Percentiles rank a stretch among this genome's conserved stretches.
These are phyloP conservation scores for Rhyzopertha dominica DNA, from an alignment of 1,140 invertebrate genomes.

Conservation along the genomic window DNA sequence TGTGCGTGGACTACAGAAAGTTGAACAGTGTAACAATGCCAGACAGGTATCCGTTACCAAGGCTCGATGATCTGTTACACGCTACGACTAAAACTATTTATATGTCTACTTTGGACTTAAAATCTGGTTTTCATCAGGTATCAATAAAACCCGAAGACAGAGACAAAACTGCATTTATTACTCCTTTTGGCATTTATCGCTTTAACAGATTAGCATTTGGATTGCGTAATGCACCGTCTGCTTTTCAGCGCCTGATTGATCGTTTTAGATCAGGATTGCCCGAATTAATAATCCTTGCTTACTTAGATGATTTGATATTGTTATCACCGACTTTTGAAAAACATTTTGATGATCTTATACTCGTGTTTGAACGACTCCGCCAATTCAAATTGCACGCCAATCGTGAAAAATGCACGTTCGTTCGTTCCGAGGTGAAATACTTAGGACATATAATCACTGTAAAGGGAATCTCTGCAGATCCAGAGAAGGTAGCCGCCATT, in stretches of 20 bases:
- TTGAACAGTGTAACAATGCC: conserved; percentile 40
- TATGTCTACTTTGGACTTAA: not conserved
- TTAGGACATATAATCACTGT: conserved; percentile 32
- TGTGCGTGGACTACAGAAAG: conserved; percentile 48
- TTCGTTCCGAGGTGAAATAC: conserved; percentile 28
- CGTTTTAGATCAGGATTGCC: not conserved
- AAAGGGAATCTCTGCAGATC: conserved; percentile 28
- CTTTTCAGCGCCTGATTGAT: not conserved
- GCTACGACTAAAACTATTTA: too few species aligned
- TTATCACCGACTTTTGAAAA: too few species aligned
- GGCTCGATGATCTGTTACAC: too few species aligned
- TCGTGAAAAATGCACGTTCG: conserved; percentile 32
- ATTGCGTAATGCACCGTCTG: not conserved
- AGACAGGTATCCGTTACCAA: conserved; percentile 21
- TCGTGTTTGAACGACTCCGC: too few species aligned
- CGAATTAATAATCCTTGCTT: not conserved
- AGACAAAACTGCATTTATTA: conserved; percentile 3
- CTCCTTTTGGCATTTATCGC: not conserved
- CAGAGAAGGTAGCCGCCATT: conserved; percentile 29
- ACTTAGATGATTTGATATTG: conserved; percentile 2
- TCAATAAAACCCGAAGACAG: not conserved
- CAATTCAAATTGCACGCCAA: conserved; percentile 11
- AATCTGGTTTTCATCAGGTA: not conserved
- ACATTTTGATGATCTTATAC: too few species aligned
- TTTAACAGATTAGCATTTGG: not conserved